phyloP scores from a whole-genome alignment of 2,797 vertebrate species.

The Anabacerthia variegaticeps region DNA sequence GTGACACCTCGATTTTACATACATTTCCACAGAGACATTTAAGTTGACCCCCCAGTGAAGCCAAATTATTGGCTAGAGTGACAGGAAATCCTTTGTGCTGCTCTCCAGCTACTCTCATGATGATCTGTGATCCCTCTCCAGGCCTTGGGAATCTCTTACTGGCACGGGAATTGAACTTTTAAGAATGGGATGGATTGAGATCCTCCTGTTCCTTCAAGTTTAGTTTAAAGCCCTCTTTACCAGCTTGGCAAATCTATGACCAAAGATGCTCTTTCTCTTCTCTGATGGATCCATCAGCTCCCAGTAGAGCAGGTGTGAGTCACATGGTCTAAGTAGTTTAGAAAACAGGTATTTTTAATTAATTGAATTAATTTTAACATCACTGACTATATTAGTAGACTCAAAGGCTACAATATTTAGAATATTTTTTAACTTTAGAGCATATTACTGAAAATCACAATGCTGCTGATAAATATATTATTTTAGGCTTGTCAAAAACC shows the following conservation, averaged over 20 bases:
- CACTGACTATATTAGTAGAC: not conserved
- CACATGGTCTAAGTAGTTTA: not conserved
- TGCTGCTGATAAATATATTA: not conserved
- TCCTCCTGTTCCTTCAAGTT: not conserved
- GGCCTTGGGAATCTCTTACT: not conserved
- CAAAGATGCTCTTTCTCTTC: not conserved
- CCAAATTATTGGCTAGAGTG: not conserved
- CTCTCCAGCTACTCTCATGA: not conserved
- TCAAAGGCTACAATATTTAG: not conserved
- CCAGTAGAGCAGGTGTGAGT: not conserved
- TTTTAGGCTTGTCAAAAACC: not conserved
- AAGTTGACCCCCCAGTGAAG: not conserved
- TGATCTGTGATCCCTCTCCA: not conserved
- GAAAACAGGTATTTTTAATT: not conserved
- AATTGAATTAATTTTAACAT: not conserved
- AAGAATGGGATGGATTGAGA: not conserved
- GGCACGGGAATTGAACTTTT: not conserved
- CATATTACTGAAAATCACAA: not conserved
- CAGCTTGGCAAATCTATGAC: not conserved
- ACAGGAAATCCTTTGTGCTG: not conserved
- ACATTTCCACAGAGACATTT: not conserved
- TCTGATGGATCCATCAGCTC: not conserved
- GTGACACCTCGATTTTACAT: not conserved
- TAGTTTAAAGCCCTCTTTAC: not conserved
- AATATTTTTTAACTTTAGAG: not conserved